Evolutionary conservation across 2,888 invertebrate species (phyloP), one percentile per base, ranked within the genome.

Genomic region (Leuctra nigra): DNA sequence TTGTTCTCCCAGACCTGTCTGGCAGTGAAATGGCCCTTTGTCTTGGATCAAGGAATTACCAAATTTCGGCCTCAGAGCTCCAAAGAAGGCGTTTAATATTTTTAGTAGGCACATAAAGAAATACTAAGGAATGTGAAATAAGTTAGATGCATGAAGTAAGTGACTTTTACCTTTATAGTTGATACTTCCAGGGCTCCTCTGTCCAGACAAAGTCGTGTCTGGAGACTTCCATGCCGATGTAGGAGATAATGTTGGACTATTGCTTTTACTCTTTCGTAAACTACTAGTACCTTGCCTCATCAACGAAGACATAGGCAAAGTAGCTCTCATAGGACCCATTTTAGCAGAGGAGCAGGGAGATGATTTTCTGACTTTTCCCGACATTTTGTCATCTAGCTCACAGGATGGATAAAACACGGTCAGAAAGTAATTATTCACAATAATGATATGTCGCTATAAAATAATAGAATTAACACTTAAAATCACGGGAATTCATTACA

Each of bases 111-210:
- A n/a, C n/a, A n/a, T n/a, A n/a, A n/a, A n/a, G n/a, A n/a, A n/a
- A n/a, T n/a, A n/a, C n/a, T n/a, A n/a, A n/a, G n/a, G n/a, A n/a
- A n/a, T n/a, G n/a, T n/a, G n/a, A n/a, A n/a, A n/a, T n/a, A n/a
- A n/a, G n/a, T n/a, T n/a, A n/a, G n/a, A n/a, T n/a, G n/a, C n/a
- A n/a, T n/a, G n/a, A n/a, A n/a, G n/a, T n/a, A n/a, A n/a, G n/a
- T n/a, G n/a, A n/a, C n/a, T n/a, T n/a, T n/a, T n/a, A 29, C 85
- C 84, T 83, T 84, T 84, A 71, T 83, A 84, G 68, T 81, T 81
- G 63, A 82, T 75, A 63, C 85, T 83, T 61, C 86, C 86, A 63
- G 86, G 86, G 69, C 86, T 86, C 63, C 86, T 77, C 66, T 84
- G 82, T 24, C 86, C 86, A 59, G 84, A 82, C 33, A 80, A 77